phyloP scores from a whole-genome alignment of 2,113 vertebrate genomes.

The Cervus canadensis region DNA sequence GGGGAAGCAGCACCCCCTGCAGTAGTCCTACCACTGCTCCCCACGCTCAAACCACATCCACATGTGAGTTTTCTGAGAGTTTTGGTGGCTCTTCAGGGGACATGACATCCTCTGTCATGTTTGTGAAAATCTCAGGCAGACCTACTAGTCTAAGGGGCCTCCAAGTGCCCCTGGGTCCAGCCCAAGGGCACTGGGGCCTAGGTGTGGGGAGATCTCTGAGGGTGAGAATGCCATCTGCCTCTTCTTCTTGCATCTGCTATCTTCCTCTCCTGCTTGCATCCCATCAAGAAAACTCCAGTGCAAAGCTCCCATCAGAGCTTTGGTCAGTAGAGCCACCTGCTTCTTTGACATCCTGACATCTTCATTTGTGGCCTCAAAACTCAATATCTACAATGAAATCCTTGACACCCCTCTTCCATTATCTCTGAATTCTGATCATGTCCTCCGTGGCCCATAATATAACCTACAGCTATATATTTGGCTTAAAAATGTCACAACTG shows the following conservation, averaged over 20 bases:
- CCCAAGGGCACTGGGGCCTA: background rate
- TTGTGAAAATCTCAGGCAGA: background rate
- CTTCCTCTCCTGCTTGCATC: background rate
- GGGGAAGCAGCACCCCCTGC: fast-evolving
- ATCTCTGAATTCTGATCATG: background rate
- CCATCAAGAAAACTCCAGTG: background rate
- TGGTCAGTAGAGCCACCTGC: background rate
- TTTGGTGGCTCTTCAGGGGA: background rate
- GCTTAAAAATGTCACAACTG: background rate
- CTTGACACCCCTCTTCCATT: background rate
- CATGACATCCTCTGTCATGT: background rate
- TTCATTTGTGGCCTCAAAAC: background rate
- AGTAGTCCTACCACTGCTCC: background rate
- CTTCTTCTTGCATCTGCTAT: background rate
- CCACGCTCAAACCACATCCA: background rate
- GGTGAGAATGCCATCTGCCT: background rate
- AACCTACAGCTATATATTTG: background rate
- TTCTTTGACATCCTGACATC: background rate
- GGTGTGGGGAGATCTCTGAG: background rate
- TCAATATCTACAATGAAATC: background rate
- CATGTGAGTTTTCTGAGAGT: background rate
- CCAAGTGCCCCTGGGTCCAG: background rate
- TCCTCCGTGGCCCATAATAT: background rate
- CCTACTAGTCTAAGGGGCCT: background rate
- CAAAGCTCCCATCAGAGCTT: background rate